phyloP scores from a whole-genome alignment of 2,888 invertebrate genomes.

The Polyommatus iphigenia region DNA sequence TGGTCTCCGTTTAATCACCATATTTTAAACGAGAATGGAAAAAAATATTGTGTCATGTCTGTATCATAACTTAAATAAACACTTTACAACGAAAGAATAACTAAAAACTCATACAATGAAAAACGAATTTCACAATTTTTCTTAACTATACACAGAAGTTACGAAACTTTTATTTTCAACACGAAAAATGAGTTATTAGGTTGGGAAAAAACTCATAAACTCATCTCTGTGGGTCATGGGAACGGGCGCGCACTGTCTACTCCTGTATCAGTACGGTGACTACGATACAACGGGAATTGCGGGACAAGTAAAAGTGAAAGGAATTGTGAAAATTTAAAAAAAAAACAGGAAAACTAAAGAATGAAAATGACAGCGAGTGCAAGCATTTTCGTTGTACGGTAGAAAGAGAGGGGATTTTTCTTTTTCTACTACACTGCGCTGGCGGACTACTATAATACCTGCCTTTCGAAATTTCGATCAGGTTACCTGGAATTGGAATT shows the following conservation, averaged over 20 bases:
- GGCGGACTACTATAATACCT: not conserved
- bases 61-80: too few relatives aligned
- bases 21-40: too few relatives aligned
- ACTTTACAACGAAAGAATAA: not conserved
- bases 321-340: too few relatives aligned
- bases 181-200: slow-evolving; percentile 24
- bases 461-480: not conserved
- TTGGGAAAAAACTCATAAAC: slow-evolving; percentile 35
- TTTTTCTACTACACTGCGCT: not conserved
- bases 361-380: not conserved
- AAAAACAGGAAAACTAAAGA: not conserved
- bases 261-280: slow-evolving; percentile 49
- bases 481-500: not conserved
- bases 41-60: too few relatives aligned
- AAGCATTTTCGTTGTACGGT: not conserved
- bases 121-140: not conserved
- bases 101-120: not conserved
- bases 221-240: slow-evolving; percentile 64
- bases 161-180: slow-evolving; percentile 19
- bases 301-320: slow-evolving; percentile 31
- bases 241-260: slow-evolving; percentile 68
- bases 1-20: too few relatives aligned
- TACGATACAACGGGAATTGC: slow-evolving; percentile 33
- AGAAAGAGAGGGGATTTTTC: not conserved
- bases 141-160: not conserved